Evolutionary conservation across 2,797 vertebrate species (phyloP), one percentile per base, ranked within the genome.

Genomic region (Trachurus trachurus): DNA sequence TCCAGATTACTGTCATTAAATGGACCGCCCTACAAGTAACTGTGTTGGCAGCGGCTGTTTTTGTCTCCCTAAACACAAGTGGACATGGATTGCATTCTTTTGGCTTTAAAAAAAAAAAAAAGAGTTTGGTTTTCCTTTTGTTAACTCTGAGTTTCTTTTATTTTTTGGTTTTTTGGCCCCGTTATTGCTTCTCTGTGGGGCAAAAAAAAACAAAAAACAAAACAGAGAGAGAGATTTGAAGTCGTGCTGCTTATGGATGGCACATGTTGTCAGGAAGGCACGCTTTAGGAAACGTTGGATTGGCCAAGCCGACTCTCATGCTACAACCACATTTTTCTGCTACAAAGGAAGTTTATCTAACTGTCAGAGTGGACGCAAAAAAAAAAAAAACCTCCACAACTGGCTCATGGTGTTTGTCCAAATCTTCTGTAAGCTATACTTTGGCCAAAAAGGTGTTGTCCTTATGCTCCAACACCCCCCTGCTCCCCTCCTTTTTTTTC

Each of bases 11-110:
- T 82, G 79, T 68, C 76, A 76, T 71, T 75, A 74, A 81, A 75
- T 4, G 22, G 69, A 70, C 64, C 21, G 58, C 83, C 76, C 62
- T 57, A 7, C 66, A 39, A 60, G 73, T 60, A 65, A 61, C 64
- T 56, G 22, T 71, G 74, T 71, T 82, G 80, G 76, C 76, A 68
- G 71, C 9, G 65, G 73, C 52, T 42, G 31, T 29, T 44, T 79
- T 5, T 64, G 57, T 82, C 81, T 76, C 59, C 76, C 54, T 81
- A 50, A 85, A 85, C 71, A n/a, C 66, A 59, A 59, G 65, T 49
- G 69, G 87, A 88, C 82, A 67, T n/a, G 69, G 77, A 54, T 39
- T 78, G 65, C 79, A 79, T 89, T 87, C 72, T 81, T 87, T 78
- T 4, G 76, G 80, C 78, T 9, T 70, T 87, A 88, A 1, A 26